These are phyloP conservation scores for Listronotus oregonensis DNA, from an alignment of 1,140 invertebrate species.

Conservation along the genomic window DNA sequence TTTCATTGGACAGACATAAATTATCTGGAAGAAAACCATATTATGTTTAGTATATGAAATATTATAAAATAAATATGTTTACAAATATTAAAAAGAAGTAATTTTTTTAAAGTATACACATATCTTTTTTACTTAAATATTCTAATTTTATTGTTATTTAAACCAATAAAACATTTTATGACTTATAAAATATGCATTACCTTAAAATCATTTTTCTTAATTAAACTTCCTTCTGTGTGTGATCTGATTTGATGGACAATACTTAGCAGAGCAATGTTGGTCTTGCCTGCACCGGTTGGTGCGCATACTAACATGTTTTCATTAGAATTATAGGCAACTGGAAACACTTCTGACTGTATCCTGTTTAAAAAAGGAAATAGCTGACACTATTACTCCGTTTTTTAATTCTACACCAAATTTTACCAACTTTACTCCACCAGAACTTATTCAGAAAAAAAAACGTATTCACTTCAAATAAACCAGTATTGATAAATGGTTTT, in stretches of 20 bases:
- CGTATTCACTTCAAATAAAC: too few species aligned
- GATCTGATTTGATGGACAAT: conserved; percentile 89
- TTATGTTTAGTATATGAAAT: background rate
- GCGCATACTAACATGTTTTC: conserved; percentile 97
- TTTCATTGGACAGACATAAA: conserved; percentile 99
- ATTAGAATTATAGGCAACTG: conserved; percentile 93
- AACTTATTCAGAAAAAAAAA: too few species aligned
- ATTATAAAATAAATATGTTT: conserved; percentile 1
- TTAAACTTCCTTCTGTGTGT: conserved; percentile 77
- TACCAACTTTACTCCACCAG: too few species aligned
- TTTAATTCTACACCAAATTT: too few species aligned
- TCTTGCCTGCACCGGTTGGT: conserved; percentile 96
- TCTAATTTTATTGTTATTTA: background rate
- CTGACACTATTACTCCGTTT: too few species aligned
- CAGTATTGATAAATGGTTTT: too few species aligned
- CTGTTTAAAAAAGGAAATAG: conserved; percentile 1
- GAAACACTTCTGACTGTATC: conserved; percentile 95
- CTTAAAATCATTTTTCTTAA: conserved; percentile 94
- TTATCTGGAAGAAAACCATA: conserved; percentile 69
- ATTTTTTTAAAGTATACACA: background rate
- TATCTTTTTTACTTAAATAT: background rate
- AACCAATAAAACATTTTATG: too few species aligned
- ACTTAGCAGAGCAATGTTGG: conserved; percentile 95
- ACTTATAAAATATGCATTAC: conserved; percentile 60
- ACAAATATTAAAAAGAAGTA: background rate